These are phyloP conservation scores for Alligator sinensis DNA, from an alignment of 2,113 vertebrate genomes.

Conservation along the genomic window DNA sequence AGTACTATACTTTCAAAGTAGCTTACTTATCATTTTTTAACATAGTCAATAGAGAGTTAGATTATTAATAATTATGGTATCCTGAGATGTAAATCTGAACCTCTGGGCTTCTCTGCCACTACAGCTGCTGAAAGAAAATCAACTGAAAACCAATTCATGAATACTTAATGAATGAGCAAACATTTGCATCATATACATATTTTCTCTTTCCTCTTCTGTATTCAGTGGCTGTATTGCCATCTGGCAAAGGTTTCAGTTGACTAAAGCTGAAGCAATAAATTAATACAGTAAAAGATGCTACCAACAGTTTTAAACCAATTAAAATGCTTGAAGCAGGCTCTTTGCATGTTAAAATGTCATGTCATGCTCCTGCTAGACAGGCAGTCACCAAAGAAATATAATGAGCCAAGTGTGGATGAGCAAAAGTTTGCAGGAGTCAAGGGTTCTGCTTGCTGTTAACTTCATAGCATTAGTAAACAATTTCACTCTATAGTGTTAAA, in stretches of 20 bases:
- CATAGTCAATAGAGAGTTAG: constrained; percentile 27
- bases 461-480: neutral
- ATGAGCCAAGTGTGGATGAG: constrained; percentile 57
- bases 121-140: constrained; percentile 41
- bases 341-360: constrained; percentile 77
- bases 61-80: constrained; percentile 59
- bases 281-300: constrained; percentile 80
- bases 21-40: constrained; percentile 16
- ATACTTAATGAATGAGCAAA: constrained; percentile 72
- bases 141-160: constrained; percentile 47
- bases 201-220: constrained; percentile 65
- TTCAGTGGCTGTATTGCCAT: constrained; percentile 73
- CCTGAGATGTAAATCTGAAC: constrained; percentile 42
- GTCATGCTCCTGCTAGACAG: constrained; percentile 67
- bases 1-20: neutral
- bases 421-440: constrained; percentile 42
- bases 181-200: constrained; percentile 76
- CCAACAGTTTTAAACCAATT: constrained; percentile 79
- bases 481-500: neutral
- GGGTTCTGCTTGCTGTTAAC: neutral
- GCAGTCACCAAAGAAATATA: constrained; percentile 57
- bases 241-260: constrained; percentile 81
- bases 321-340: constrained; percentile 68
- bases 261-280: constrained; percentile 79
- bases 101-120: constrained; percentile 42